These are phyloP conservation scores for Chromobotia macracanthus DNA, from an alignment of 2,797 vertebrate species.

Conservation along the genomic window DNA sequence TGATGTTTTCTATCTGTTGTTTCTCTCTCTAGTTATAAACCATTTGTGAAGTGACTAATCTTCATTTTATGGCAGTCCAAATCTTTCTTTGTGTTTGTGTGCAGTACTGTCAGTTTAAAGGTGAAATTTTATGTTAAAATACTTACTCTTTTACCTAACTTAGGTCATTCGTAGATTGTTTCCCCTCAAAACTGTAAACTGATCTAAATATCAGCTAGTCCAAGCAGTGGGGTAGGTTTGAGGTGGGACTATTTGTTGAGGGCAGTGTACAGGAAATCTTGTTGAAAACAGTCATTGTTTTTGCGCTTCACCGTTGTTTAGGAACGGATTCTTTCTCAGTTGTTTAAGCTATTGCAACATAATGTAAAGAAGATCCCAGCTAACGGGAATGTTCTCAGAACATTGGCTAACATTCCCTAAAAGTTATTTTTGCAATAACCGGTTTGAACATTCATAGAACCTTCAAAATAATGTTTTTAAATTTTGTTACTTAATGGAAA, in stretches of 20 bases:
- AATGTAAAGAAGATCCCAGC: background rate
- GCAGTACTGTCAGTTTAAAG: background rate
- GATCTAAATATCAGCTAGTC: background rate
- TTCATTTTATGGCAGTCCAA: background rate
- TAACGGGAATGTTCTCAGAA: too few species aligned
- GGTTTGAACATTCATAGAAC: too few species aligned
- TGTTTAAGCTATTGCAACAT: background rate
- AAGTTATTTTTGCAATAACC: too few species aligned
- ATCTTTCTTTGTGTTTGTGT: background rate
- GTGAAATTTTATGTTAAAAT: background rate
- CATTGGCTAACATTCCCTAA: too few species aligned
- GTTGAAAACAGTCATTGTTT: background rate
- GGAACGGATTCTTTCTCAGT: slow-evolving; percentile 1
- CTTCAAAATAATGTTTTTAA: too few species aligned
- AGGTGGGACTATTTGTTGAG: too few species aligned
- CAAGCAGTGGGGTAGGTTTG: background rate
- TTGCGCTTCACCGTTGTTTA: background rate
- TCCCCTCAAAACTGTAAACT: background rate
- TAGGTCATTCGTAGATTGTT: background rate
- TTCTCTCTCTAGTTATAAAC: slow-evolving; percentile 7
- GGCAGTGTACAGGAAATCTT: background rate
- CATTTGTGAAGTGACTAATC: background rate
- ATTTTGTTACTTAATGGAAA: too few species aligned
- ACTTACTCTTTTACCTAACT: background rate
- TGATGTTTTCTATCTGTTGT: slow-evolving; percentile 51